phyloP scores from a whole-genome alignment of 2,797 vertebrate genomes.

The Hafferia zeledoni region DNA sequence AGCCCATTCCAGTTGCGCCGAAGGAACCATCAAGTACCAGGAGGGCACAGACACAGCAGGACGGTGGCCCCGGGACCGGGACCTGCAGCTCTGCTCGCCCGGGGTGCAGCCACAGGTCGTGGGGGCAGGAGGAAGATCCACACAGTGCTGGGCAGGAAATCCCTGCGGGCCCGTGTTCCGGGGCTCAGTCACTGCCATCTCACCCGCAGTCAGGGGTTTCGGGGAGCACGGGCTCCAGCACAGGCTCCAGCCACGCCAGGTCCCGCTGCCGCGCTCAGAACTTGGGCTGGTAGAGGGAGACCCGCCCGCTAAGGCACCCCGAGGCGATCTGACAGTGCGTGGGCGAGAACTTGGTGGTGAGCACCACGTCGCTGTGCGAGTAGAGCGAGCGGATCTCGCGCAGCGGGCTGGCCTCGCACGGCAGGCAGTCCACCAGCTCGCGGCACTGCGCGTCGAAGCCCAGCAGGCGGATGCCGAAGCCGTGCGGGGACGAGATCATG shows the following conservation, averaged over 20 bases:
- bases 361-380: conserved; percentile 96
- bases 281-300: conserved; percentile 98
- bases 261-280: conserved; percentile 84
- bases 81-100: conserved; percentile 11
- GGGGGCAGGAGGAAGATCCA: neutral
- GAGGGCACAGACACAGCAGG: conserved; percentile 19
- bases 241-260: conserved; percentile 66
- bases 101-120: neutral
- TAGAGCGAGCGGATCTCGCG: conserved; percentile 95
- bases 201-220: conserved; percentile 19
- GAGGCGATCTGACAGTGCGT: conserved; percentile 99
- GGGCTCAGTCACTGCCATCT: conserved; percentile 29
- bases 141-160: neutral
- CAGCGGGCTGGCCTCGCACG: conserved; percentile 89
- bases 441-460: conserved; percentile 91
- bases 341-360: conserved; percentile 98
- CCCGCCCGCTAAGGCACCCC: conserved; percentile 97
- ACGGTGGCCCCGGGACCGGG: neutral
- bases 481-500: conserved; percentile 96
- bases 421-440: conserved; percentile 94
- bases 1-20: neutral
- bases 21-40: neutral
- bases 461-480: conserved; percentile 94
- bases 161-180: neutral
- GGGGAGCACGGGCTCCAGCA: conserved; percentile 66